Base-by-base conservation (phyloP, 2,888 invertebrate species). In the Rhogogaster chlorosoma region DNA sequence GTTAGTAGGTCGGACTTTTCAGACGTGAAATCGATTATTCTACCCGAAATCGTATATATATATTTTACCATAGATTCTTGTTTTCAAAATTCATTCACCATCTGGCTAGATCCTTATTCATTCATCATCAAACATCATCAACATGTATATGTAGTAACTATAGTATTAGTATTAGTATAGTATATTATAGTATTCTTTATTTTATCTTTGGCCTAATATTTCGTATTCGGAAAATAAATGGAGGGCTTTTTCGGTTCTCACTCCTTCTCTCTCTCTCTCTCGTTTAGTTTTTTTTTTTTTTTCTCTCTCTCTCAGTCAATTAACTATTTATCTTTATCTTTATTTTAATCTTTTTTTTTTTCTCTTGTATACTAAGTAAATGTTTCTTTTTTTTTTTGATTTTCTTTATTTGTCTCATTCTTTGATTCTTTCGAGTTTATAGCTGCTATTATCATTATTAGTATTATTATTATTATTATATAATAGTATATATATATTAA, bases 231-330 rank as follows among this genome's bases (percentile, higher is more conserved):
- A 80, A 86, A 86, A 86, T 82, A 85, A 86, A 77, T 87, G 88
- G 88, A 89, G 87, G 86, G 88, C 87, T 88, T 85, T 84, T 45
- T 67, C 53, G 45, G 38, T 67, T 85, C 83, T 84, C 38, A 26
- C 32, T 32, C 22, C 61, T 83, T 84, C 77, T 77, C 26, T 71
- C 57, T 29, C 2, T 53, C 38, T 70, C 12, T 61, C 15, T 67
- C 38, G n/a, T n/a, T n/a, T n/a, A n/a, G n/a, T n/a, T n/a, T n/a
- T n/a, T n/a, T n/a, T n/a, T n/a, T n/a, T n/a, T 38, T 18, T 71
- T 9, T 26, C 26, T 61, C n/a, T 53, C 61, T 61, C 61, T 22
- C 4, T 38, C 9, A 38, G 38, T 61, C 12, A n/a, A 26, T 61
- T 4, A 10, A 61, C 6, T 61, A 61, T 61, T 61, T 61, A 61